Percentiles rank a stretch among this genome's conserved stretches.
Conservation (phyloP, 2,888 invertebrate species). For the Sphinx pinastri region DNA sequence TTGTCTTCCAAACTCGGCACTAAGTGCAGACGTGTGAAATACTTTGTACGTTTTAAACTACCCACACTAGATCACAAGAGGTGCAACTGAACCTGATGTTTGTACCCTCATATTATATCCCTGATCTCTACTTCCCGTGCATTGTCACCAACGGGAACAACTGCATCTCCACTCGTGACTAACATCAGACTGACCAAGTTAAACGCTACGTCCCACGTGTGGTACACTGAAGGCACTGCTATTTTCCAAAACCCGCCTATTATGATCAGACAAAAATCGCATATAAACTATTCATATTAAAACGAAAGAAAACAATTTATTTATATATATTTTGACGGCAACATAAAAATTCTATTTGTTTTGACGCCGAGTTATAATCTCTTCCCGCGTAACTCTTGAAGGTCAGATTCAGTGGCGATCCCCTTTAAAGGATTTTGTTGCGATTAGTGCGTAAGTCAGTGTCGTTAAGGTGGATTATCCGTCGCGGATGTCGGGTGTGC, state of each 20-base stretch:
- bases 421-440: background rate
- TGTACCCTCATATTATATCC: no score
- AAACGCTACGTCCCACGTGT: no score
- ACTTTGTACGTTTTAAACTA: no score
- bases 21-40: no score
- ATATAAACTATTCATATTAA: background rate
- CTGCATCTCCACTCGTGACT: no score
- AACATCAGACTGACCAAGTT: no score
- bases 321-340: constrained; percentile 23
- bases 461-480: constrained; percentile 11
- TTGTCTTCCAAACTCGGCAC: no score
- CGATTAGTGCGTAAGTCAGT: background rate
- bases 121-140: no score
- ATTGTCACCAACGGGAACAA: no score
- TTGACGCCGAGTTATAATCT: constrained; percentile 35
- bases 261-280: background rate
- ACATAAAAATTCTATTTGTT: constrained; percentile 46
- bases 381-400: constrained; percentile 5
- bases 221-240: no score
- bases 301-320: background rate
- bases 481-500: background rate
- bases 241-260: background rate
- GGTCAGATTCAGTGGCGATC: background rate
- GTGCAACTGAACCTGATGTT: no score
- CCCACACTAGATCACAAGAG: no score